Conservation (phyloP, 2,113 vertebrate genomes). For the Mormyrus iriodes region DNA sequence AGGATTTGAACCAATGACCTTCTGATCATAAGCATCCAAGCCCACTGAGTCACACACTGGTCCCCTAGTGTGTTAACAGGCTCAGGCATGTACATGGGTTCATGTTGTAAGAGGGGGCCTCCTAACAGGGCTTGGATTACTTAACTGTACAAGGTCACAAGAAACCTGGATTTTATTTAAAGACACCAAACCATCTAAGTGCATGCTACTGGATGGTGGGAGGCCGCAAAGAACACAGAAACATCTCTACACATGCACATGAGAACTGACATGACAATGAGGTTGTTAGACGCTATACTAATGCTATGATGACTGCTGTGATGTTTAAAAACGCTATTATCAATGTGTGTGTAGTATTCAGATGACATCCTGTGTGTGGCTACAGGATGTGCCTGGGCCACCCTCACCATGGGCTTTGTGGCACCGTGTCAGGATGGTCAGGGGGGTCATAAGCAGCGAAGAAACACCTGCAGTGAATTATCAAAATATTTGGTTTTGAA, state of each 20-base stretch:
- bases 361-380: neutral
- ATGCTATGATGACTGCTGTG: neutral
- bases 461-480: neutral
- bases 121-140: neutral
- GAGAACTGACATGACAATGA: neutral
- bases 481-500: slow-evolving; percentile 10
- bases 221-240: neutral
- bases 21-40: neutral
- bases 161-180: neutral
- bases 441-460: neutral
- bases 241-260: neutral
- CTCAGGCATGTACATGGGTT: neutral
- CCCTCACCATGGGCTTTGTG: neutral
- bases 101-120: neutral
- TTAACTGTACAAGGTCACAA: neutral
- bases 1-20: neutral
- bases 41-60: neutral
- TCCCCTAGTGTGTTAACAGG: neutral
- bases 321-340: neutral
- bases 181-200: neutral
- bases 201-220: neutral
- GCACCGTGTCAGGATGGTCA: neutral
- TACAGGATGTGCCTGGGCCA: neutral
- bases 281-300: neutral
- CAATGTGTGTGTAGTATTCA: neutral